Conservation (phyloP, 2,113 vertebrate species). For the Balaeniceps rex region DNA sequence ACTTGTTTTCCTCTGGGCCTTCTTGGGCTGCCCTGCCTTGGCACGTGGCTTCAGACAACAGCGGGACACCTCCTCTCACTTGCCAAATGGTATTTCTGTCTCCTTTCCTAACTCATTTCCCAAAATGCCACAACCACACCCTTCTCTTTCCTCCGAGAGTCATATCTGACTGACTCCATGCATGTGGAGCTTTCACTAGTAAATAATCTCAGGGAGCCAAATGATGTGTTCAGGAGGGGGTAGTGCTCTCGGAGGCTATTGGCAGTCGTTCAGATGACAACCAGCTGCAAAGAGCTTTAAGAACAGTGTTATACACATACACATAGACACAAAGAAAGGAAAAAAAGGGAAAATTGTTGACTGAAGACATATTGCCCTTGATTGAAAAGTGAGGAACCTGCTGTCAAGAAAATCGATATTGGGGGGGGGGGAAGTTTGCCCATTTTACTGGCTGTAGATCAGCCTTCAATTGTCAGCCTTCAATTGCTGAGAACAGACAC, state of each 20-base stretch:
- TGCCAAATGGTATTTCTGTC: background rate
- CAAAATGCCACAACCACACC: conserved; percentile 18
- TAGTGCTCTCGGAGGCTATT: conserved; percentile 57
- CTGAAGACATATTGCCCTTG: conserved; percentile 69
- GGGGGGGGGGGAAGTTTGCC: background rate
- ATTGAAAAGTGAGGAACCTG: conserved; percentile 58
- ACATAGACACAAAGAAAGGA: background rate
- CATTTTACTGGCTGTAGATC: background rate
- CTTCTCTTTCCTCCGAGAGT: background rate
- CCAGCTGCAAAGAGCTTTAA: conserved; percentile 75
- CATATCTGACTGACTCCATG: background rate
- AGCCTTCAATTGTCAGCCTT: background rate
- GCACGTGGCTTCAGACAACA: background rate
- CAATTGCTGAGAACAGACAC: background rate
- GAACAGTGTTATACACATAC: conserved; percentile 60
- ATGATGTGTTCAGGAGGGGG: conserved; percentile 10
- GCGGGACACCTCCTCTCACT: background rate
- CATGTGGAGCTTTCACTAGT: conserved; percentile 9
- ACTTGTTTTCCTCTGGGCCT: background rate
- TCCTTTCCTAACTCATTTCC: background rate
- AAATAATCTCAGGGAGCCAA: conserved; percentile 45
- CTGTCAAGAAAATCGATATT: conserved; percentile 44
- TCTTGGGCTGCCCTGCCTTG: background rate
- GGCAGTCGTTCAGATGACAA: conserved; percentile 68
- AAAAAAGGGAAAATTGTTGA: conserved; percentile 64